Evolutionary conservation across 92 coral and sea anemone genomes (phyloP), one percentile per base, ranked within the genome.

Genomic region (Umimayanthus kanabou): DNA sequence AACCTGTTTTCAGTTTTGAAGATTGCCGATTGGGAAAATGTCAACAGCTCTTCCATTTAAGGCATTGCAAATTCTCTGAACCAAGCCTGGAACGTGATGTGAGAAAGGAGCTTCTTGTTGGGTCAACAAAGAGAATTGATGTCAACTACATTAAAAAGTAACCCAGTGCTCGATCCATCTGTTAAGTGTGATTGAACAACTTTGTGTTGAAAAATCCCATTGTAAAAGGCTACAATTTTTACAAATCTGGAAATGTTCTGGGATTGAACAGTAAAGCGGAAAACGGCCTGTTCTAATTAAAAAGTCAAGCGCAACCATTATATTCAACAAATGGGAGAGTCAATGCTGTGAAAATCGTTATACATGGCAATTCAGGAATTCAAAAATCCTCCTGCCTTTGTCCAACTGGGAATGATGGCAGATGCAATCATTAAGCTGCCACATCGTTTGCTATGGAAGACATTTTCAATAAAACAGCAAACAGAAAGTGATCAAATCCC

Each of bases 361-460:
- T 90, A 49, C 5, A 33, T 43, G 75, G 79, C 37, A 90, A 87
- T 73, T 90, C 89, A 16, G 79, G 84, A 71, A 82, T 92, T 53
- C 88, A 87, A 53, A 80, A 69, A 16, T 92, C 93, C 39, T 90
- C 20, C 72, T 92, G 93, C 71, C 89, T 84, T 16, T 92, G 94
- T 53, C 93, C 91, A 67, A 89, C 95, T 58, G 95, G 93, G 23
- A 81, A 79, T 76, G 94, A 92, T 90, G 93, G 94, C 37, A 50
- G 88, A 6, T 87, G 94, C 64, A 92, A 92, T 28, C 94, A 90
- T 80, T 69, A 90, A 5, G 91, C 94, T 71, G 94, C 91, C 40
- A 39, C 94, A 26, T 82, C 90, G 84, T 90, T 92, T 90, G 93
- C 91, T 9, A 82, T 92, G 87, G 94, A 90, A 53, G 94, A 92